Base-by-base conservation (phyloP, 2,113 vertebrate genomes). In the Epinephelus fuscoguttatus region DNA sequence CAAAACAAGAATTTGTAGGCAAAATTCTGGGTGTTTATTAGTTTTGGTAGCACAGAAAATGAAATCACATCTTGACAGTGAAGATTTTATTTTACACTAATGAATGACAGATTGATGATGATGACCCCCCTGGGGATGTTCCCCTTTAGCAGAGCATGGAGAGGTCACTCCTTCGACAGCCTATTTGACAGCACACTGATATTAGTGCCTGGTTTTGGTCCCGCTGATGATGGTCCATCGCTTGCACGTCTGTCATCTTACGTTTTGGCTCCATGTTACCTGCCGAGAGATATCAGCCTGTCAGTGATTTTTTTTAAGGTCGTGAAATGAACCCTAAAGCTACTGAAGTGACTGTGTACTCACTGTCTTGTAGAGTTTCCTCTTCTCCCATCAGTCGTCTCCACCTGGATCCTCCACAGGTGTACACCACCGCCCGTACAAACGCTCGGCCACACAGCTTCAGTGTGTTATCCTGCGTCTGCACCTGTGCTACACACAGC, bases 361-460 rank as follows among this genome's bases (percentile, higher is more conserved):
- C 70, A 97, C 96, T 93, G 1, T 75, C 6, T 17, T 70, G 62
- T 6, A 84, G 83, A 75, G 25, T 53, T 3, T 83, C 12, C n/a
- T 89, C 91, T 0, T 84, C 90, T 1, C 12, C 21, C 23, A 82
- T 77, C 1, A 88, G 76, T 81, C 96, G 92, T n/a, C 73, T 96
- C 97, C 97, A 97, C 56, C 96, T 91, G 0, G 97, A 97, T 21
- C 96, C 96, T 0, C 96, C 97, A 0, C 97, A 98, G n/a, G 96
- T 97, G 92, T 95, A 97, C 49, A 97, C 88, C 0, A 97, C 84
- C 0, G 97, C 96, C 18, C 96, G 59, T 55, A 97, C 47, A 1
- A 98, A 95, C 13, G 97, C 95, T 0, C 94, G 93, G 0, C 97
- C 97, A 0, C 97, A 98, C 81, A 98, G 94, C 92, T 81, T 95